phyloP scores from a whole-genome alignment of 2,797 vertebrate genomes.

The Onychomys leucogaster region DNA sequence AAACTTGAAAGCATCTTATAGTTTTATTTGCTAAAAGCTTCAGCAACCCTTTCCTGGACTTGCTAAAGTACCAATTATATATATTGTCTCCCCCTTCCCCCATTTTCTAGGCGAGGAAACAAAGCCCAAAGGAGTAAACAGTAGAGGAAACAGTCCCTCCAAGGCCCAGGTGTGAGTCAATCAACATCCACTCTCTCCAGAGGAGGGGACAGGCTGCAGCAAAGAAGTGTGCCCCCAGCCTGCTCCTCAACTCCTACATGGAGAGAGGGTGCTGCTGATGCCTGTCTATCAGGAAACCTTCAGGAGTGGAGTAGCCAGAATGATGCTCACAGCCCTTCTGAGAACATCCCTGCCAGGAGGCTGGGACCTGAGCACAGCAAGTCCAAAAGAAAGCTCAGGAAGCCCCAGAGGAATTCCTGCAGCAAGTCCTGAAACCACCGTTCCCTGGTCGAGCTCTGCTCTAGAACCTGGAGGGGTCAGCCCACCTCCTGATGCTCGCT shows the following conservation, averaged over 20 bases:
- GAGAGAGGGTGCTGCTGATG: not conserved
- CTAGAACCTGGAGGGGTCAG: not conserved
- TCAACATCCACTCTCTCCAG: not conserved
- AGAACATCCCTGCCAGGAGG: not conserved
- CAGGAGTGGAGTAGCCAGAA: not conserved
- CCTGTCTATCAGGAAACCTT: not conserved
- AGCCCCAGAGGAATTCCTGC: constrained; percentile 62
- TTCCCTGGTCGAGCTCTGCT: not conserved
- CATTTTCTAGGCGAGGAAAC: not conserved
- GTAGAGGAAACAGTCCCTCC: not conserved
- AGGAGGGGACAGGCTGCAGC: not conserved
- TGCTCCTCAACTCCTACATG: not conserved
- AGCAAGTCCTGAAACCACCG: constrained; percentile 60
- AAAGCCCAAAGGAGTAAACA: not conserved
- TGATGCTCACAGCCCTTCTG: not conserved
- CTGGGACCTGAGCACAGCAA: constrained; percentile 9
- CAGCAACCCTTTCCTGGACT: not conserved
- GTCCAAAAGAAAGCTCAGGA: constrained; percentile 60
- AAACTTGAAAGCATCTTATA: not conserved
- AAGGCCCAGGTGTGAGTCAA: not conserved
- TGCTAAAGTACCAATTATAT: not conserved
- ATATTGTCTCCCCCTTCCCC: not conserved
- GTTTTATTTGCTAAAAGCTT: constrained; percentile 38
- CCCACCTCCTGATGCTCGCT: accelerated
- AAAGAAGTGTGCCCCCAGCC: not conserved